Base-by-base conservation (phyloP, 2,888 invertebrate genomes). In the Crioceris asparagi region DNA sequence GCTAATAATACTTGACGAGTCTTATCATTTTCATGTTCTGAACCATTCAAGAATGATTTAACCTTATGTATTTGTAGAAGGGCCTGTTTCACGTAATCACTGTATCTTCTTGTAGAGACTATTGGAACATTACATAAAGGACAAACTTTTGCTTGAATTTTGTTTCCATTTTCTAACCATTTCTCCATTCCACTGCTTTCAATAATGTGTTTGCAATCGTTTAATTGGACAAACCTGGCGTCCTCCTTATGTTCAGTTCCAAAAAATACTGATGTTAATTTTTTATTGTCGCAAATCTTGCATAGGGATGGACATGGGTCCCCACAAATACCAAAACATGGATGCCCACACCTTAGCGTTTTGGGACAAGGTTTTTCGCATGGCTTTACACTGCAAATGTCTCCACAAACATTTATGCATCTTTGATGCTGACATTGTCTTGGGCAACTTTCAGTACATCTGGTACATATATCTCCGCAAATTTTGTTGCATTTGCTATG, bases 281-380 rank as follows among this genome's bases (percentile, higher is more conserved):
- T 44, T 70, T 71, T 25, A 14, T 41, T 37, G 26, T 56, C 36
- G 40, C 56, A 56, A 33, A 46, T 40, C 14, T 49, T 34, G 37
- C 57, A 57, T 32, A 52, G 38, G 5, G 35, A 37, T 11, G 56
- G 56, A 36, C 57, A 57, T 7, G 67, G 67, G 58, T 83, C 82
- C n/a, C 79, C 79, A 62, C 83, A 83, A 34, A 79, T 68, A 10
- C 82, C 80, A 53, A 76, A 68, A 61, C 82, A 79, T n/a, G 54
- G 53, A 61, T 81, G 80, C 0, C 65, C 64, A 62, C 82, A 83
- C 23, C 48, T 33, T 14, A 14, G 14, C 12, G 27, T 36, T 38
- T 47, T 52, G 11, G 33, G 10, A 52, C 74, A 74, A 6, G 64
- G 59, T 53, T 57, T 51, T 12, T 41, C 44, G 55, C 75, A 74